Base-by-base conservation (phyloP, 2,113 vertebrate genomes). In the Monarcha castaneiventris region DNA sequence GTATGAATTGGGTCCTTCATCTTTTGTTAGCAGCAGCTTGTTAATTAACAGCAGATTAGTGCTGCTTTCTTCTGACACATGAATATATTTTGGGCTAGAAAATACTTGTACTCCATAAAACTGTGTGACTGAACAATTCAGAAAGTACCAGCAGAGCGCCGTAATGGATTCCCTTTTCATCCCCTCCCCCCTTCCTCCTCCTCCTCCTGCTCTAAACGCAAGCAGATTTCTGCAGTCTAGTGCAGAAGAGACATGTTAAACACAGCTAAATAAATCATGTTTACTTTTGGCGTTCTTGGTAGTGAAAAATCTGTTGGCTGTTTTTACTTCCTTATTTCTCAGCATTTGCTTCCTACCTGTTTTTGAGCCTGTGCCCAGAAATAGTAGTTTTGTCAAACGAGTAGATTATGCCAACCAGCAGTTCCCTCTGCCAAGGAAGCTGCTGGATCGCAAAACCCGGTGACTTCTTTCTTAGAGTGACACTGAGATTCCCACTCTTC, bases 331-430 rank as follows among this genome's bases (percentile, higher is more conserved):
- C 98, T 98, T 97, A 97, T 98, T 98, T 98, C 97, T 98, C 97
- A 98, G 98, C 97, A 96, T 98, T 98, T 98, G 98, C 98, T 98
- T 98, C 98, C 98, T 98, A 98, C 98, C 98, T 98, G 98, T 97
- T 98, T 98, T 98, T 98, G 98, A 99, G 98, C 71, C 80, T 15
- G 95, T 98, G 98, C 98, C 98, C 98, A 98, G 98, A 98, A 98
- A 98, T 98, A 98, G 98, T 98, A 98, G 98, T 98, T 98, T 98
- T 98, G 97, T 98, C 98, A 98, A 98, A 97, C 43, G 97, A 97
- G 97, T 96, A 91, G 95, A 97, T 97, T 96, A 97, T 98, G 98
- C 98, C 98, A 98, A 97, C 97, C 97, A 97, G 98, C 96, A 97
- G 93, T 90, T 93, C 91, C 84, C 71, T 84, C 96, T 98, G 98